A percentile compares a stretch with the other conserved stretches of the same genome.
These are phyloP conservation scores for Oreohelix idahoensis DNA, from an alignment of 1,140 invertebrate genomes.

Conservation along the genomic window DNA sequence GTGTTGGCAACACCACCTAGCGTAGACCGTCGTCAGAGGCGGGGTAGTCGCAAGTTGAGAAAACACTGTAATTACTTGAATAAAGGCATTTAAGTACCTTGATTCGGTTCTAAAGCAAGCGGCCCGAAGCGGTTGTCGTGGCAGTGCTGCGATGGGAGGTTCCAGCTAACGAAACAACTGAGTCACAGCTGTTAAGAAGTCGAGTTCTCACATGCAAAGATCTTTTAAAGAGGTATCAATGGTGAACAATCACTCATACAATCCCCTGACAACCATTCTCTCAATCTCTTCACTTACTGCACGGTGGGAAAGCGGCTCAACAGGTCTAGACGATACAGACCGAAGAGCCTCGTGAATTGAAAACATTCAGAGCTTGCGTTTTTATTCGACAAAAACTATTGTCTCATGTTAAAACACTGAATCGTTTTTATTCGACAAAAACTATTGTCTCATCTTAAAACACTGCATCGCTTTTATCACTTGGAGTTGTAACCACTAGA, in stretches of 20 bases:
- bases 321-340: background rate
- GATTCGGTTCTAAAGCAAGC: constrained; percentile 24
- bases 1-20: constrained; percentile 37
- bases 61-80: constrained; percentile 40
- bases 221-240: constrained; percentile 32
- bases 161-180: background rate
- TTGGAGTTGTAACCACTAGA: no score
- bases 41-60: constrained; percentile 6
- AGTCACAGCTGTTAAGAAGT: constrained; percentile 25
- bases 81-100: constrained; percentile 37
- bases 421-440: no score
- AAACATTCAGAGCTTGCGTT: background rate
- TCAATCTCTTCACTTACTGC: constrained; percentile 24
- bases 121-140: background rate
- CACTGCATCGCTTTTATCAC: no score
- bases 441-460: no score
- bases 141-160: background rate
- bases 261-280: background rate
- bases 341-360: background rate
- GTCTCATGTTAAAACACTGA: no score
- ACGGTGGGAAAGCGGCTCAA: background rate
- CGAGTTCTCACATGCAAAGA: constrained; percentile 11
- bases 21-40: constrained; percentile 5
- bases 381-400: no score
- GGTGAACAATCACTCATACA: constrained; percentile 30